phyloP scores from a whole-genome alignment of 2,797 vertebrate genomes.

The Psittacula derbiana region DNA sequence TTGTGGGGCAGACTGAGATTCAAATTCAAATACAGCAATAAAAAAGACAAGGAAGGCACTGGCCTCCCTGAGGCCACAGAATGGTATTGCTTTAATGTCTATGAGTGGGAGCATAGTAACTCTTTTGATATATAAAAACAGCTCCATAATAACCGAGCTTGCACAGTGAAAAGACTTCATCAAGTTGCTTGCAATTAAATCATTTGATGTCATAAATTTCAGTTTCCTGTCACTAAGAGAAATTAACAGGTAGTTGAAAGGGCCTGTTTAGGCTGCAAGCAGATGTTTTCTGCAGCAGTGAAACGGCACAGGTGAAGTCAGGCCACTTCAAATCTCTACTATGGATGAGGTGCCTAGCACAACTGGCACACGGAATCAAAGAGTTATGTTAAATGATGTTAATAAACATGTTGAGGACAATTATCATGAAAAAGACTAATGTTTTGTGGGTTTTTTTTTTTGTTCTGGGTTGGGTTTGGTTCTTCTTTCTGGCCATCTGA shows the following conservation, averaged over 20 bases:
- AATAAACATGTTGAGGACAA: not conserved
- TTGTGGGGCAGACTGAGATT: accelerated
- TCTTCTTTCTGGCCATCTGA: not conserved
- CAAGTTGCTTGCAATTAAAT: not conserved
- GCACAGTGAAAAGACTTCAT: not conserved
- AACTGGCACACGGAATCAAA: not conserved
- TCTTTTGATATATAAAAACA: not conserved
- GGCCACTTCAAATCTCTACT: not conserved
- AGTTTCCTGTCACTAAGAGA: not conserved
- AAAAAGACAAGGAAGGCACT: not conserved
- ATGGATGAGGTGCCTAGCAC: not conserved
- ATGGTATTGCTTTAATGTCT: not conserved
- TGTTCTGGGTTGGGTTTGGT: not conserved
- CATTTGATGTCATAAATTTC: not conserved
- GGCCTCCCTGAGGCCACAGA: not conserved
- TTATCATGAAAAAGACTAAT: not conserved
- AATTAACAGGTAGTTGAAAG: not conserved
- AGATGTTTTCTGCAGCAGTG: not conserved
- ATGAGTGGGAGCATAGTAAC: not conserved
- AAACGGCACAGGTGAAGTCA: not conserved
- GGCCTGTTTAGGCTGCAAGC: not conserved
- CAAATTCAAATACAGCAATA: not conserved
- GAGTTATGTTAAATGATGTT: not conserved
- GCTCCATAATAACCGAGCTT: not conserved
- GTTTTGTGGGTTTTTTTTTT: not conserved